Base-by-base conservation (phyloP, 2,113 vertebrate genomes). In the Puntigrus tetrazona region DNA sequence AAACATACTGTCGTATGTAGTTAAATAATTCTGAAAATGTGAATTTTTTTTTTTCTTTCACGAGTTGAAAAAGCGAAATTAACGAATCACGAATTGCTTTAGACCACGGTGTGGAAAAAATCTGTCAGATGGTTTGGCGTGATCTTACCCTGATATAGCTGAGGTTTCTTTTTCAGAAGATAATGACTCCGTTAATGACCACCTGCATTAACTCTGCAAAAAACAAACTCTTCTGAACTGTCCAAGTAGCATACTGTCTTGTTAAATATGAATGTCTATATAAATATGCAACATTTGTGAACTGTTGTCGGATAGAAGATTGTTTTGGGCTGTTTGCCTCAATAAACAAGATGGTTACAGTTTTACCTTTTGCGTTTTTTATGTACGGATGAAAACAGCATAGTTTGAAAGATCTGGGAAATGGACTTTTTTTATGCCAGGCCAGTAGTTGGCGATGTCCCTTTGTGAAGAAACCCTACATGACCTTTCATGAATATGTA, bases 321-420 rank as follows among this genome's bases (percentile, higher is more conserved):
- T n/a, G 41, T 31, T 80, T 63, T 67, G 18, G 41, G 38, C 3
- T 80, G 59, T 65, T 47, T 45, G 38, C 10, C 59, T 80, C 27
- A 80, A 80, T 80, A 80, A 80, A 80, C 2, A 47, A 61, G 34
- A n/a, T n/a, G n/a, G n/a, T n/a, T n/a, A n/a, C n/a, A n/a, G 45
- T 47, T 57, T 57, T 57, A 2, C 3, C 20, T 7, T 22, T n/a
- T 22, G 18, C 20, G 7, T 57, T 57, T n/a, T 57, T n/a, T 2
- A 57, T 57, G 20, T 9, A 57, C 20, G 8, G 20, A 55, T 57
- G 52, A 57, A 20, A 57, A 57, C 52, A 50, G 18, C 47, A 50
- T 5, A 18, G 47, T 50, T 5, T 4, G 4, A 50, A 50, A 2
- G 16, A 50, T 50, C 47, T 5, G 47, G 47, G 16, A 50, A 50